Evolutionary conservation across 1,140 invertebrate species (phyloP).

Genomic region (Temnothorax longispinosus): DNA sequence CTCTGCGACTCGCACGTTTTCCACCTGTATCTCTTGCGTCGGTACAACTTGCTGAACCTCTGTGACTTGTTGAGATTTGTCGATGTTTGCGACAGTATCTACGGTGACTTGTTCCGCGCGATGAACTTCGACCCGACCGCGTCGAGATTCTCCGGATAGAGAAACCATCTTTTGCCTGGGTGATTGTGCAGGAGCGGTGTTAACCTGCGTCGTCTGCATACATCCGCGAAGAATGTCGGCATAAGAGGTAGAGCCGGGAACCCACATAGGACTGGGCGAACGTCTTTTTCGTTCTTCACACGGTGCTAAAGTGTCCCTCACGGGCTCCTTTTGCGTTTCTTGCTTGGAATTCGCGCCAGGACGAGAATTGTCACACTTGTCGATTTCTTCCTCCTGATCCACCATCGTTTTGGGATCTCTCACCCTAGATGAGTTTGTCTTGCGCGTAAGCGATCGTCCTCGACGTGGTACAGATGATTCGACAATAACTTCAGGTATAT

Average conservation of each 20-base stretch:
- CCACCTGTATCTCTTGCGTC: neutral
- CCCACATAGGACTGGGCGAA: conserved; percentile 91
- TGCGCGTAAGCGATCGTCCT: conserved; percentile 79
- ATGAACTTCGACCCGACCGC: neutral
- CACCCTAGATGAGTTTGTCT: conserved; percentile 24
- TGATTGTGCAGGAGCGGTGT: conserved; percentile 56
- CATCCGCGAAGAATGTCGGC: conserved; percentile 91
- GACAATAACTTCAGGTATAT: neutral
- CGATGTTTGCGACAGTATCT: neutral
- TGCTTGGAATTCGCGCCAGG: neutral
- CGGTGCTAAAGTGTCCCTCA: conserved; percentile 67
- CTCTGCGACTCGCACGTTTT: conserved; percentile 12
- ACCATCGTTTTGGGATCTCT: conserved; percentile 17
- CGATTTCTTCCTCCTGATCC: neutral
- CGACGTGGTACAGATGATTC: conserved; percentile 53
- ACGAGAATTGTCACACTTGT: neutral
- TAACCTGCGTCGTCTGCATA: conserved; percentile 65
- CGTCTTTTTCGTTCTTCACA: conserved; percentile 82
- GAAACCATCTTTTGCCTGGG: conserved; percentile 67
- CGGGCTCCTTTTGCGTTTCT: conserved; percentile 9
- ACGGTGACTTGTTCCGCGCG: neutral
- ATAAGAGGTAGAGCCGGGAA: conserved; percentile 90
- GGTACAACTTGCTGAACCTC: neutral
- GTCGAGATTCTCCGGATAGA: conserved; percentile 19
- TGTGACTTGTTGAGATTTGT: neutral